Percentiles rank a stretch among this genome's conserved stretches.
phyloP scores from a whole-genome alignment of 2,113 vertebrate species.

The Nycticryphes semicollaris region DNA sequence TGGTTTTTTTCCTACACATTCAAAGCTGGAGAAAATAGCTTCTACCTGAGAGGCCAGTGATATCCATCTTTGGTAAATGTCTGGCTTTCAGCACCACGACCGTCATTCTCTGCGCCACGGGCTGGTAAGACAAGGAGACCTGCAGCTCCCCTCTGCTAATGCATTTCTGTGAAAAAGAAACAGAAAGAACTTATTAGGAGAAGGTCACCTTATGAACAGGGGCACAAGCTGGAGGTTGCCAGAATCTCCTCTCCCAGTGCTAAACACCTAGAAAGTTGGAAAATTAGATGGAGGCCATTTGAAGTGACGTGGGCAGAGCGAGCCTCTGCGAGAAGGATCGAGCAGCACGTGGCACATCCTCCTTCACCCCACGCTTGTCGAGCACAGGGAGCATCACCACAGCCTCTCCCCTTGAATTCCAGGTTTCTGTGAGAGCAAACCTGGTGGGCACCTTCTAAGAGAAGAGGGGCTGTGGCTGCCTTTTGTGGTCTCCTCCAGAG shows the following conservation, averaged over 20 bases:
- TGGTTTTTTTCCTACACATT: background rate
- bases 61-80: constrained; percentile 96
- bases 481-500: background rate
- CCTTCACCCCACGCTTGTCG: fast-evolving
- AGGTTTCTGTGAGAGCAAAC: background rate
- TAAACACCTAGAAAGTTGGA: too few relatives aligned
- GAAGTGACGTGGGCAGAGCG: background rate
- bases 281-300: fast-evolving
- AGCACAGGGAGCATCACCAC: background rate
- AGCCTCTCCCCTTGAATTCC: background rate
- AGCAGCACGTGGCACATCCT: fast-evolving
- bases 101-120: constrained; percentile 92
- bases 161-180: constrained; percentile 78
- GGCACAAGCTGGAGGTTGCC: background rate
- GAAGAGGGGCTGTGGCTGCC: background rate
- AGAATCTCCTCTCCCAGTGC: background rate
- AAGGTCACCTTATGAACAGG: fast-evolving
- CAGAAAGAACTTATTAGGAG: background rate
- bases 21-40: constrained; percentile 79
- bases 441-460: background rate
- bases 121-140: constrained; percentile 94
- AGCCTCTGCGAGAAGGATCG: background rate
- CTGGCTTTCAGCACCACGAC: constrained; percentile 96
- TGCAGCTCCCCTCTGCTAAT: constrained; percentile 91
- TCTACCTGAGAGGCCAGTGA: constrained; percentile 97